Conservation (phyloP, 2,113 vertebrate genomes). For the Ciconia boyciana region DNA sequence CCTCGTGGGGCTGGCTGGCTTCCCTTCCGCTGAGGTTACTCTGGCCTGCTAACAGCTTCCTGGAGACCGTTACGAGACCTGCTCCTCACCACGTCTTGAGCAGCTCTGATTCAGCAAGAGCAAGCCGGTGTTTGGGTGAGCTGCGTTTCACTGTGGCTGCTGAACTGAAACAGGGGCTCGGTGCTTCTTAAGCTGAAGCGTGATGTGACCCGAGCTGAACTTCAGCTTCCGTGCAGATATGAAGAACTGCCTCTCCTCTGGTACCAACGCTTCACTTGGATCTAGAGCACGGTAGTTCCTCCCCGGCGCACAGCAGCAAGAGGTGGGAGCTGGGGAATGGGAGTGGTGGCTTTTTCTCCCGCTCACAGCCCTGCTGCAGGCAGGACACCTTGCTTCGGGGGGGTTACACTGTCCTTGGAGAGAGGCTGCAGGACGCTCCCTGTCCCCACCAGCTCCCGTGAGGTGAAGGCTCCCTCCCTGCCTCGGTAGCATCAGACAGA, state of each 20-base stretch:
- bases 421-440: not conserved
- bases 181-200: not conserved
- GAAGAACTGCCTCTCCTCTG: not conserved
- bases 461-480: not conserved
- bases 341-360: not conserved
- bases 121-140: not conserved
- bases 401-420: not conserved
- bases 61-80: not conserved
- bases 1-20: fast-evolving
- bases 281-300: not conserved
- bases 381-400: not conserved
- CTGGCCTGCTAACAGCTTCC: not conserved
- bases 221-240: not conserved
- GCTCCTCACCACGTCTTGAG: fast-evolving
- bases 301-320: not conserved
- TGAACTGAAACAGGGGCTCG: not conserved
- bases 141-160: not conserved
- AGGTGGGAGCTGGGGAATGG: not conserved
- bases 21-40: not conserved
- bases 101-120: not conserved
- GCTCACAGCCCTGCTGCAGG: not conserved
- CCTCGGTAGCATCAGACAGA: not conserved
- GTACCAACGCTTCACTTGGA: not conserved
- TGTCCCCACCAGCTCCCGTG: not conserved
- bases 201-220: fast-evolving